Base-by-base conservation (phyloP, 2,888 invertebrate species). In the Mechanitis mazaeus region DNA sequence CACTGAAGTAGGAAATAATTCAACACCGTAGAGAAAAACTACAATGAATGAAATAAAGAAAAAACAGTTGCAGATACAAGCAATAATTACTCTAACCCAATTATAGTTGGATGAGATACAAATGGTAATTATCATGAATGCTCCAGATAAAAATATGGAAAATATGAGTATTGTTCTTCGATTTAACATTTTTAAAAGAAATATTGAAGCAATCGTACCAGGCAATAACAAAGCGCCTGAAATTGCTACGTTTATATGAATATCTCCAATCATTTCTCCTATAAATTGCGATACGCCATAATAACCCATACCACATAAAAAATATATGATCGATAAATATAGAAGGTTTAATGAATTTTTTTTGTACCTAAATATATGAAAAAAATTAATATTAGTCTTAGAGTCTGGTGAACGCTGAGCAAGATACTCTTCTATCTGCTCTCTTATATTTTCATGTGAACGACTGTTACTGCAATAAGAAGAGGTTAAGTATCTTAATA, bases 1-100 rank as follows among this genome's bases (percentile, higher is more conserved):
- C 0, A 96, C 92, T 1, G 95, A 93, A 0, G 97, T 97, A 0
- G 97, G 97, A 77, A 96, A 97, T 28, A 96, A 80, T 82, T 97
- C 97, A 0, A 95, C 95, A 1, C 94, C 93, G 78, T 94, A 97
- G 28, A 97, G 91, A 78, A 96, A 97, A 4, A 94, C 94, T 38
- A 94, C 94, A 0, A 96, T 94, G 76, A 97, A 97, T 0, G 94
- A 93, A 55, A 95, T 91, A 1, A 95, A 94, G 70, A 95, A 93
- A 28, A 95, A 95, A 65, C 94, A 93, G 71, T 96, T 94, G 3
- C 94, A 95, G 55, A 94, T 72, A 65, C 94, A 92, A 7, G 95
- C 94, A 31, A 94, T 83, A 9, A 91, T 74, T 0, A 94, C 86
- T 69, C 91, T 88, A 0, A 88, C 75, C 91, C 91, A 92, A 9